Evolutionary conservation across 2,888 invertebrate species (phyloP).

Genomic region (Epinotia nisella): DNA sequence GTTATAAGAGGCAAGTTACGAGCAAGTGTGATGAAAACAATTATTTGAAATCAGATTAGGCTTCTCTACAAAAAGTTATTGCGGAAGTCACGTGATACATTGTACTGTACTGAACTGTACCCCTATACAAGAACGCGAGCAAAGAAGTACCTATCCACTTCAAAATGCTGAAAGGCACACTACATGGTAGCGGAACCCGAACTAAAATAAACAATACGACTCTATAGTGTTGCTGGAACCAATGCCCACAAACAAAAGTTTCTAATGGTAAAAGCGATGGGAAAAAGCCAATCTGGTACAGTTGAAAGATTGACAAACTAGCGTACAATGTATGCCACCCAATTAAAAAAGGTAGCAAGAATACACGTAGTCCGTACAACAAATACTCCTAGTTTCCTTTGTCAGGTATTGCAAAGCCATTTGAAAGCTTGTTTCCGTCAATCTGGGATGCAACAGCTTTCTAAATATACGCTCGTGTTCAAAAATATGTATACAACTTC

Average conservation of each 20-base stretch:
- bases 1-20: too few relatives aligned
- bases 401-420: background rate
- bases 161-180: too few relatives aligned
- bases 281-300: conserved; percentile 6
- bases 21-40: too few relatives aligned
- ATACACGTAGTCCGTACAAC: background rate
- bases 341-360: background rate
- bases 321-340: background rate
- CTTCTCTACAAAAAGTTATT: too few relatives aligned
- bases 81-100: too few relatives aligned
- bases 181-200: too few relatives aligned
- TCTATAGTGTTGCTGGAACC: background rate
- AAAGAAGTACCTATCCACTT: too few relatives aligned
- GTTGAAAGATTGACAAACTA: conserved; percentile 13
- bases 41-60: too few relatives aligned
- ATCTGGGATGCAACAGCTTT: background rate
- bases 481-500: background rate
- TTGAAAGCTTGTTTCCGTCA: conserved; percentile 7
- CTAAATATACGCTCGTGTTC: background rate
- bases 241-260: background rate
- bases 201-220: background rate
- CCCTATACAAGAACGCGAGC: too few relatives aligned
- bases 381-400: background rate
- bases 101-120: too few relatives aligned
- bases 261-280: conserved; percentile 2